Conservation (phyloP, 2,888 invertebrate genomes). For the Parnassius mnemosyne region DNA sequence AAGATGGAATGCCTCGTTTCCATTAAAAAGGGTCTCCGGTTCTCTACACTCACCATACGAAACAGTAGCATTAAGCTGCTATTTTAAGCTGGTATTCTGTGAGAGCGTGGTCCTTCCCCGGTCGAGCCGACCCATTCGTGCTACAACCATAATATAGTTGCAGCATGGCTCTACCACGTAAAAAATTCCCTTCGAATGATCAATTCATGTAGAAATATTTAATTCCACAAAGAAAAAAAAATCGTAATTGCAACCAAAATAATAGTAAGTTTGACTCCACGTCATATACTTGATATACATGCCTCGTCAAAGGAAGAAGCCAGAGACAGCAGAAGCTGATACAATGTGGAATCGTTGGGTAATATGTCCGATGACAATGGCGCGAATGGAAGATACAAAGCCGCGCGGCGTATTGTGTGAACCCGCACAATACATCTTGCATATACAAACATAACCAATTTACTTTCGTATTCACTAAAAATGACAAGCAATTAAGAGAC, state of each 20-base stretch:
- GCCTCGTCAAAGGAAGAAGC: conserved; percentile 72
- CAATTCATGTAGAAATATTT: not conserved
- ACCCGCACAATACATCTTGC: conserved; percentile 75
- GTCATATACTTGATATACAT: conserved; percentile 57
- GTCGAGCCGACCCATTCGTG: no score
- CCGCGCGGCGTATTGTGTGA: conserved; percentile 71
- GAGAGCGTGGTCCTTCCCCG: no score
- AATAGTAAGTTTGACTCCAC: conserved; percentile 38
- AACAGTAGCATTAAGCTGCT: no score
- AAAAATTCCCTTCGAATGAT: not conserved
- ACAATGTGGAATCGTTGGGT: conserved; percentile 75
- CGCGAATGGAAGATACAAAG: conserved; percentile 73
- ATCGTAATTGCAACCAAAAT: conserved; percentile 18
- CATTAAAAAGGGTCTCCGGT: no score
- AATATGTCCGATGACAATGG: conserved; percentile 77
- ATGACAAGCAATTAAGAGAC: conserved; percentile 49
- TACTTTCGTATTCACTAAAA: conserved; percentile 48
- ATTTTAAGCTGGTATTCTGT: no score
- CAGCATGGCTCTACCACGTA: no score
- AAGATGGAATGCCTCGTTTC: no score
- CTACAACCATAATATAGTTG: no score
- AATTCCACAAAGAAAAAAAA: not conserved
- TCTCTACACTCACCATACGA: no score
- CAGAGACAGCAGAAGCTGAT: conserved; percentile 62
- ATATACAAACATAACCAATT: conserved; percentile 58